Conservation (phyloP, 2,888 invertebrate species). For the Ferrisia virgata region DNA sequence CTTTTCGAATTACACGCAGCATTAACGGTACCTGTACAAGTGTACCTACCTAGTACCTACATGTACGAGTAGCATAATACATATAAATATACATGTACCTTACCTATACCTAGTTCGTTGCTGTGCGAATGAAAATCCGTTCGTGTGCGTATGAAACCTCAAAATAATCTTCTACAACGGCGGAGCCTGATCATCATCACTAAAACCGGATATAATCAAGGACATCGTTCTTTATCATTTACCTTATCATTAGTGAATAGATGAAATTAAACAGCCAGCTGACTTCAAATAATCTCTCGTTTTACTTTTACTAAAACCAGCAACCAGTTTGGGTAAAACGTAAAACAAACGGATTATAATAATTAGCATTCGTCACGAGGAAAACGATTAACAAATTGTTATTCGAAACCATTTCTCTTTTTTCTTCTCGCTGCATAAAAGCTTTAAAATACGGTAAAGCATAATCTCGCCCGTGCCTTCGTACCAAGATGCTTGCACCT, state of each 20-base stretch:
- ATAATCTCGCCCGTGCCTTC: neutral
- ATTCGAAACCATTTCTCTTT: neutral
- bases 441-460: neutral
- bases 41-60: neutral
- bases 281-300: conserved; percentile 10
- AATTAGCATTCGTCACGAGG: neutral
- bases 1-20: neutral
- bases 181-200: no score
- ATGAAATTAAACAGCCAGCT: conserved; percentile 13
- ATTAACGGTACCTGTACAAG: neutral
- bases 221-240: conserved; percentile 28
- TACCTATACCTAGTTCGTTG: neutral
- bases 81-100: no score
- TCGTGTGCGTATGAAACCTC: conserved; percentile 3
- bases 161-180: neutral
- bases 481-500: neutral
- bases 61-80: neutral
- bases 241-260: conserved; percentile 30
- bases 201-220: conserved; percentile 20
- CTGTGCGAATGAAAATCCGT: neutral
- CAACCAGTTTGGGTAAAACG: neutral
- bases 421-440: neutral
- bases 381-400: conserved; percentile 9
- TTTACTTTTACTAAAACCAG: conserved; percentile 28
- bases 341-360: conserved; percentile 12